Conservation (phyloP, 2,113 vertebrate species). For the Chitala chitala region DNA sequence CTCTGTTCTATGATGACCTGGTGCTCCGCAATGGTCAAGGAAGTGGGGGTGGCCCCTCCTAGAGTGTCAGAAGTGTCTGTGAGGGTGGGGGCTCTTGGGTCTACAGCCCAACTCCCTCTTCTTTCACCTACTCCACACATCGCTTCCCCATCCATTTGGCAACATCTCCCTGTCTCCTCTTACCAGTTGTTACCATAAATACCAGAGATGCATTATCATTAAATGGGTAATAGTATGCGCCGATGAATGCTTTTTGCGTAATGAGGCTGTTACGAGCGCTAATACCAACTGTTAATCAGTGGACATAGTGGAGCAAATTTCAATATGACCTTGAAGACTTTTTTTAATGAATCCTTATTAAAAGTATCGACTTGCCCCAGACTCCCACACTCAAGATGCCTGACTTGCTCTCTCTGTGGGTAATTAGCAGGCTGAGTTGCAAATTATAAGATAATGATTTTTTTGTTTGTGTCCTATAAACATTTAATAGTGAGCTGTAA, state of each 20-base stretch:
- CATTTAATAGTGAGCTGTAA: slow-evolving; percentile 29
- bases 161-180: not conserved
- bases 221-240: slow-evolving; percentile 56
- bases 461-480: slow-evolving; percentile 34
- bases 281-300: slow-evolving; percentile 92
- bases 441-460: slow-evolving; percentile 71
- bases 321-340: slow-evolving; percentile 80
- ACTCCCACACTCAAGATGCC: slow-evolving; percentile 28
- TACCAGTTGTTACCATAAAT: slow-evolving; percentile 45
- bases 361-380: slow-evolving; percentile 73
- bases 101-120: not conserved
- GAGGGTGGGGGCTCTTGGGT: not conserved
- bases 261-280: slow-evolving; percentile 82
- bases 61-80: not conserved
- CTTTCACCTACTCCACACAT: not conserved
- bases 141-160: not conserved
- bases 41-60: not conserved
- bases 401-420: slow-evolving; percentile 20
- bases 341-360: slow-evolving; percentile 87
- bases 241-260: slow-evolving; percentile 74
- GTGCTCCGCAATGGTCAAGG: too few species aligned
- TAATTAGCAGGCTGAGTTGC: slow-evolving; percentile 69
- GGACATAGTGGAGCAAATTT: slow-evolving; percentile 78
- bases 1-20: not conserved
- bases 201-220: slow-evolving; percentile 41